These are phyloP conservation scores for Ardeotis arabs DNA, from an alignment of 2,113 vertebrate species.

Conservation along the genomic window DNA sequence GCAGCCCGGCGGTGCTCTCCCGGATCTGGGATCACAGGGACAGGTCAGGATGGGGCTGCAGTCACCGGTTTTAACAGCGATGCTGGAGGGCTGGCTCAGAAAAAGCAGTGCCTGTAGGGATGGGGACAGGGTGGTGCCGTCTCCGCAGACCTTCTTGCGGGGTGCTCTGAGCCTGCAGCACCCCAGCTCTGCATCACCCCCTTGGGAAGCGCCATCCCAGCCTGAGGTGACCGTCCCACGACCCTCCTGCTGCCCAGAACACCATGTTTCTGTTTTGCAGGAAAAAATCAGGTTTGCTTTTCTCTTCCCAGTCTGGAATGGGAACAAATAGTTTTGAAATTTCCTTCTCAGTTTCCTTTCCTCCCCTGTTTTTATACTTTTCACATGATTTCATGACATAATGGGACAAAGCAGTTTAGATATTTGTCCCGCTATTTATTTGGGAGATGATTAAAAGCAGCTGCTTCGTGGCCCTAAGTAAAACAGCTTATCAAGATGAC, in stretches of 20 bases:
- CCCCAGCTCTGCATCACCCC: neutral
- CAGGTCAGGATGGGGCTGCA: neutral
- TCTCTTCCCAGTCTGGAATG: slow-evolving; percentile 46
- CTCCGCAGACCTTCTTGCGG: neutral
- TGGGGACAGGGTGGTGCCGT: neutral
- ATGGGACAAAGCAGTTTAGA: slow-evolving; percentile 52
- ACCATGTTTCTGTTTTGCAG: neutral
- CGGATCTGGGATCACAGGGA: accelerated
- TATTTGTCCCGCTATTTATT: slow-evolving; percentile 49
- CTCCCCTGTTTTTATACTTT: slow-evolving; percentile 63
- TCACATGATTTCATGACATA: slow-evolving; percentile 71
- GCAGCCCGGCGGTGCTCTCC: accelerated
- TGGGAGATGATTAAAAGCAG: slow-evolving; percentile 65
- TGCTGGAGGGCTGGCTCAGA: neutral
- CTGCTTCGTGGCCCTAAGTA: slow-evolving; percentile 22
- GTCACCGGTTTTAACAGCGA: accelerated
- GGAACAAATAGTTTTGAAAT: slow-evolving; percentile 67
- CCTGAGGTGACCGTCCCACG: accelerated
- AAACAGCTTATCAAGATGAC: neutral
- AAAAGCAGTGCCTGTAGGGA: neutral
- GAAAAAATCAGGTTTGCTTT: slow-evolving; percentile 25
- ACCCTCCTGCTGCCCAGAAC: neutral
- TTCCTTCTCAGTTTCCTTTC: slow-evolving; percentile 63
- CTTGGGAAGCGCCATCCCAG: neutral
- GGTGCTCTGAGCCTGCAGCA: neutral